phyloP scores from a whole-genome alignment of 2,797 vertebrate species.

The Margarornis squamiger region DNA sequence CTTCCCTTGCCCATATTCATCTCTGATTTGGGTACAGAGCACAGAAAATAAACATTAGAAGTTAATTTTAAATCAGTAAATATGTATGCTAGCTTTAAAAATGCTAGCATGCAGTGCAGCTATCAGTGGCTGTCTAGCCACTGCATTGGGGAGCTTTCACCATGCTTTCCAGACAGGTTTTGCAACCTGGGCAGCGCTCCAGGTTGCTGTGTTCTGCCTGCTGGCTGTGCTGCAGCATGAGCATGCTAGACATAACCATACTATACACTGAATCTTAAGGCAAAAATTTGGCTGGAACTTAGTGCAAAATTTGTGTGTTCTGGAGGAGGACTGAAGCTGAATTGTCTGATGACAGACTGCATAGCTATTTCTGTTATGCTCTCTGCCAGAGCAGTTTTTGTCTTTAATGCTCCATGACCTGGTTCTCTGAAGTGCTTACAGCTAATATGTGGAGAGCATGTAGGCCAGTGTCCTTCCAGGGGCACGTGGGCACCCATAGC shows the following conservation, averaged over 20 bases:
- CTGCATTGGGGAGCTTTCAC: neutral
- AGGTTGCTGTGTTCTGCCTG: neutral
- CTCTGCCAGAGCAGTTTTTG: neutral
- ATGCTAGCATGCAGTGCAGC: too few species aligned
- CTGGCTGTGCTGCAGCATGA: neutral
- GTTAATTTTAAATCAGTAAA: neutral
- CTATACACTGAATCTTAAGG: neutral
- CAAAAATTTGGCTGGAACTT: constrained; percentile 1
- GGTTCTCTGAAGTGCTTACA: neutral
- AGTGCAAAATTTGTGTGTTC: neutral
- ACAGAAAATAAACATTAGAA: neutral
- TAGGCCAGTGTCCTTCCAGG: neutral
- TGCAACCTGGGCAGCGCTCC: neutral
- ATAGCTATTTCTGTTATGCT: neutral
- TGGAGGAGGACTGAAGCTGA: neutral
- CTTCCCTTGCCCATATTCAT: neutral
- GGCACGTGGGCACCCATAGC: neutral
- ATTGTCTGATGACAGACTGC: neutral
- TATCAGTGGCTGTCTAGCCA: neutral
- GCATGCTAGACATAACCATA: neutral
- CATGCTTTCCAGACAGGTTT: neutral
- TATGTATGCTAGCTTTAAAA: neutral
- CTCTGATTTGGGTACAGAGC: neutral
- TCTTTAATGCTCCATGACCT: neutral
- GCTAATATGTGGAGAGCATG: neutral